Evolutionary conservation across 2,113 vertebrate species (phyloP), one percentile per base, ranked within the genome.

Genomic region (Nothobranchius furzeri): DNA sequence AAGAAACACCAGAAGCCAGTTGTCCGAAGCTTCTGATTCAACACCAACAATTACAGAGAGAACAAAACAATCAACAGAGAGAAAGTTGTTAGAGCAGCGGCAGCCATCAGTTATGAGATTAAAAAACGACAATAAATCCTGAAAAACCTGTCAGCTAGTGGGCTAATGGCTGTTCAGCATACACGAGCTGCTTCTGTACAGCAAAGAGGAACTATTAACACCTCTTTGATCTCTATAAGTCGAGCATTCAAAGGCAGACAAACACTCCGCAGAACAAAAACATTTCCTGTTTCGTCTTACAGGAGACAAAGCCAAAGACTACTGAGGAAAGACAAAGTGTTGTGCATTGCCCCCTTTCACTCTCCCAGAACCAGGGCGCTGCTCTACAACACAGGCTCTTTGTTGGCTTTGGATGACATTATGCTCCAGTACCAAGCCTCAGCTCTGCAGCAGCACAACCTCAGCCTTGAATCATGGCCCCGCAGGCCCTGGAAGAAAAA

Each of bases 321-420:
- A 77, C 11, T 65, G 64, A 79, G 73, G 65, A 73, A 74, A 78
- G 75, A 78, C 49, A 69, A 73, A 85, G 75, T 72, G 77, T 79
- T 77, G 46, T 57, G 73, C 78, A 71, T 81, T 86, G 84, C 81
- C 86, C 83, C 76, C 76, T 76, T 84, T 76, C 84, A 89, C 75
- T 88, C 85, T 89, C 83, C 88, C 88, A 87, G 79, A 91, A 91
- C 84, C 84, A 17, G 86, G 80, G 85, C 74, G 78, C 78, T 76
- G 71, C 64, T 68, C 79, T 84, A 61, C 83, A 87, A 89, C 87
- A 91, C 86, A 86, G 80, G 73, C 84, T 75, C 86, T 87, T 90
- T 91, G 86, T 89, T 86, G 78, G 86, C 79, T 82, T 85, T 88
- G 86, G 87, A 89, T 20, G 65, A 79, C 81, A 85, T 91, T 87